phyloP scores from a whole-genome alignment of 2,797 vertebrate species.

The Sphenopsis melanotis region DNA sequence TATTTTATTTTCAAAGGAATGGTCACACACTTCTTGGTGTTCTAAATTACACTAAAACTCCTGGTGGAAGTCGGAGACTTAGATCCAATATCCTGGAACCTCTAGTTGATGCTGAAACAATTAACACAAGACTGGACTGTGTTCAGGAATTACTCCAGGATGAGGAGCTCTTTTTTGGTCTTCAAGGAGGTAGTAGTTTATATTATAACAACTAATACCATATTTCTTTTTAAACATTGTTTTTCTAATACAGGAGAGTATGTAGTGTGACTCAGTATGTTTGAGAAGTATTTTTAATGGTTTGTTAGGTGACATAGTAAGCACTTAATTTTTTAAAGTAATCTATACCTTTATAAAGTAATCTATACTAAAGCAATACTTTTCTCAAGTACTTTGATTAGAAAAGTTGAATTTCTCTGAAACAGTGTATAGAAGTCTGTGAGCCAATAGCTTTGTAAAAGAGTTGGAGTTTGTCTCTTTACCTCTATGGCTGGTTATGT shows the following conservation, averaged over 20 bases:
- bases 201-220: neutral
- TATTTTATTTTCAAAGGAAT: slow-evolving; percentile 77
- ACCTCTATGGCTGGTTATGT: neutral
- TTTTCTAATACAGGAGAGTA: neutral
- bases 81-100: slow-evolving; percentile 95
- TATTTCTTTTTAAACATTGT: neutral
- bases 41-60: slow-evolving; percentile 93
- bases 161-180: slow-evolving; percentile 91
- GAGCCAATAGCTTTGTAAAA: neutral
- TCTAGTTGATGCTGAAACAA: slow-evolving; percentile 85
- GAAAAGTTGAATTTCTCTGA: neutral
- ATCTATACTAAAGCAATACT: neutral
- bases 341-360: neutral
- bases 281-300: neutral
- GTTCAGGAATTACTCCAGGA: slow-evolving; percentile 91
- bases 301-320: neutral
- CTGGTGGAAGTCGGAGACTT: slow-evolving; percentile 89
- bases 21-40: slow-evolving; percentile 90
- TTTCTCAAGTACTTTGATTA: neutral
- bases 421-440: neutral
- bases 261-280: neutral
- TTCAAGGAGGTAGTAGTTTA: slow-evolving; percentile 84
- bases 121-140: slow-evolving; percentile 89
- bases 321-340: neutral
- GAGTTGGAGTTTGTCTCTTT: neutral